These are phyloP conservation scores for Eurypyga helias DNA, from an alignment of 2,113 vertebrate species.

Conservation along the genomic window DNA sequence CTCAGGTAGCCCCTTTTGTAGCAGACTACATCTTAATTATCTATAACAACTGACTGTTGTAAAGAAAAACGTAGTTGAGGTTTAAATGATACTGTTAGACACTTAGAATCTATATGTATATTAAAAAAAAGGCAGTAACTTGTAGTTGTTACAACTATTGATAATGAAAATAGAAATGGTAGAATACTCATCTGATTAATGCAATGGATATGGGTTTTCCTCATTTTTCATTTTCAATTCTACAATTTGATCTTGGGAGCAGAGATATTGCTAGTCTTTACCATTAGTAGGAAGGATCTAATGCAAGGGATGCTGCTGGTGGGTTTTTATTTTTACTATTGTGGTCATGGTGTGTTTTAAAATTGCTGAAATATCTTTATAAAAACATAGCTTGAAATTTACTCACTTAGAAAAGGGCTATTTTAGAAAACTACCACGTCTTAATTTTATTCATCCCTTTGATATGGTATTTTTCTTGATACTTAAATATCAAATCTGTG, in stretches of 20 bases:
- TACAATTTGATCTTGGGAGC: not conserved
- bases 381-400: not conserved
- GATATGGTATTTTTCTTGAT: not conserved
- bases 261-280: not conserved
- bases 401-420: not conserved
- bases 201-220: not conserved
- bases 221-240: not conserved
- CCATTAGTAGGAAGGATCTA: not conserved
- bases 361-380: not conserved
- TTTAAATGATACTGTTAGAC: not conserved
- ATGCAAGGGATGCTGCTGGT: not conserved
- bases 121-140: not conserved
- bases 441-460: not conserved
- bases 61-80: not conserved
- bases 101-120: not conserved
- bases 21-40: not conserved
- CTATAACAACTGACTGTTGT: not conserved
- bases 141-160: not conserved
- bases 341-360: not conserved
- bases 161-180: not conserved
- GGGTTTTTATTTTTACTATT: not conserved
- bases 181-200: not conserved
- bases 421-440: not conserved
- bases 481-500: not conserved
- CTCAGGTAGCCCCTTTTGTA: not conserved